Evolutionary conservation across 2,888 invertebrate species (phyloP).

Genomic region (Serrognathus titanus): DNA sequence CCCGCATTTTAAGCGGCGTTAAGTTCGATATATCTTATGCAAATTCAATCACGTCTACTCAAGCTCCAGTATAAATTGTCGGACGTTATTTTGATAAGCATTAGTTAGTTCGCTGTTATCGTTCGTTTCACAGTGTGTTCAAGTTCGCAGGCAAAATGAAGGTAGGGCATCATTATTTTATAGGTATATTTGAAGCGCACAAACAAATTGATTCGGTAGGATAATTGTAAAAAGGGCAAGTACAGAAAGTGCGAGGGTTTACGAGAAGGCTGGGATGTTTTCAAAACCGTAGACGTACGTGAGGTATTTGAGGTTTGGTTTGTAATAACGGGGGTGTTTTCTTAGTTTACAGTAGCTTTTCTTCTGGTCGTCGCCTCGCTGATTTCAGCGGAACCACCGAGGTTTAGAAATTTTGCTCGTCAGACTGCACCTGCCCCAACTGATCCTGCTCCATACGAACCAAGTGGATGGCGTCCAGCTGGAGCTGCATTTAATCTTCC

Average conservation of each 20-base stretch:
- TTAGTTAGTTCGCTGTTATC: constrained; percentile 17
- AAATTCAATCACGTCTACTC: constrained; percentile 21
- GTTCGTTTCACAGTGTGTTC: background rate
- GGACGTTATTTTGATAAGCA: constrained; percentile 18
- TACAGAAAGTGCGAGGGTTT: background rate
- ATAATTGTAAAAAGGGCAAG: constrained; percentile 3
- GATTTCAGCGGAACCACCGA: constrained; percentile 49
- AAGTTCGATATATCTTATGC: constrained; percentile 23
- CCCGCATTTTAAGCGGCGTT: constrained; percentile 18
- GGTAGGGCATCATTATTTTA: constrained; percentile 4
- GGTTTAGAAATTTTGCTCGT: constrained; percentile 37
- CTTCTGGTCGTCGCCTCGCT: constrained; percentile 44
- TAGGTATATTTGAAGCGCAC: background rate
- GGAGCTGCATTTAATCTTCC: constrained; percentile 50
- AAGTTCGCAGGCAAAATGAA: constrained; percentile 4
- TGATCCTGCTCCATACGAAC: constrained; percentile 42
- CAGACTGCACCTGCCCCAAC: constrained; percentile 23
- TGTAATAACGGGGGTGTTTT: background rate
- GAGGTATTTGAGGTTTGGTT: background rate
- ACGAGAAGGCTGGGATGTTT: constrained; percentile 32
- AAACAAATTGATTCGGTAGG: background rate
- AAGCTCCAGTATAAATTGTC: constrained; percentile 19
- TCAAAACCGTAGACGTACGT: constrained; percentile 38
- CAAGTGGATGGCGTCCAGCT: constrained; percentile 50
- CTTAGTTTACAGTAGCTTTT: constrained; percentile 44